A percentile compares a stretch with the other conserved stretches of the same genome.
These are phyloP conservation scores for Eilema sororculum DNA, from an alignment of 2,888 invertebrate species.

Conservation along the genomic window DNA sequence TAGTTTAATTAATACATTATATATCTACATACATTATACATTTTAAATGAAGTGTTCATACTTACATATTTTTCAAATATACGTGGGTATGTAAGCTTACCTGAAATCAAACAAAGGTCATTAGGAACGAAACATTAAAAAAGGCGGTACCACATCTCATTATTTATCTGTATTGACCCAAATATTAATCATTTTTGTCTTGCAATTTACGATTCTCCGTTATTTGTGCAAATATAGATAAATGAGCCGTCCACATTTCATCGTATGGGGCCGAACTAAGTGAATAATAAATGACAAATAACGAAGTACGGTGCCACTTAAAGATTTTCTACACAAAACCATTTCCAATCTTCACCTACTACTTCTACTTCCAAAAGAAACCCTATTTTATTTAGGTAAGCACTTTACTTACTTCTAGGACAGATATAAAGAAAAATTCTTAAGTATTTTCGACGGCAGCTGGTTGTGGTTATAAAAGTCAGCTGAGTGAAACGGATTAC, in stretches of 20 bases:
- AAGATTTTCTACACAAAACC: background rate
- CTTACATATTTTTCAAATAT: background rate
- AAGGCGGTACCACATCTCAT: too few species aligned
- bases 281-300: too few species aligned
- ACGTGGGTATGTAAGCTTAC: background rate
- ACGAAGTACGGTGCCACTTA: too few species aligned
- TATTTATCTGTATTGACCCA: too few species aligned
- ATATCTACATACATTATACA: too few species aligned
- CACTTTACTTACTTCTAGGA: background rate
- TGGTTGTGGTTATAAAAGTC: constrained; percentile 40
- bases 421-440: constrained; percentile 13
- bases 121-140: background rate
- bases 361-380: too few species aligned
- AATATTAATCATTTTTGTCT: too few species aligned
- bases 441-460: constrained; percentile 5
- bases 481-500: constrained; percentile 42
- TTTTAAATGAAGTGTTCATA: background rate
- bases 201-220: too few species aligned
- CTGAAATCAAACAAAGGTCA: background rate
- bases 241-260: too few species aligned
- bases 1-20: background rate
- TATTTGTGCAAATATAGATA: too few species aligned
- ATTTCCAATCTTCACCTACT: background rate
- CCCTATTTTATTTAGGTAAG: background rate
- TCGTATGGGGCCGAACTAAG: too few species aligned